A percentile compares a stretch with the other conserved stretches of the same genome.
phyloP scores from a whole-genome alignment of 1,140 invertebrate species.

The Cyrtorhinus lividipennis region DNA sequence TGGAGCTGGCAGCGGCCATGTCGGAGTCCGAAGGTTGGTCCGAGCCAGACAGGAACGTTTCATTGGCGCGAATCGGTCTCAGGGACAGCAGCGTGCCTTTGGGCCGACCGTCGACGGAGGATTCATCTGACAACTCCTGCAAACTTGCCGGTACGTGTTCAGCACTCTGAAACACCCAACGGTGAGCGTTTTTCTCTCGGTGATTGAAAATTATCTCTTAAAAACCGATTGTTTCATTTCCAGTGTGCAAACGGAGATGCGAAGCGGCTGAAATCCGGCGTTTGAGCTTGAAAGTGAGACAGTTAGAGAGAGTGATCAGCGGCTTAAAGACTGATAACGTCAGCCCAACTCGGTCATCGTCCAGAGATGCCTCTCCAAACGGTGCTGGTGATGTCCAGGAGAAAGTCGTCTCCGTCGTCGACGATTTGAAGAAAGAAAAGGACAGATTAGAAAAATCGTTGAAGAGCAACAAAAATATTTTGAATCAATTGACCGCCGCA shows the following conservation, averaged over 20 bases:
- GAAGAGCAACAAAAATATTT: background rate
- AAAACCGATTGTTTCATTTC: background rate
- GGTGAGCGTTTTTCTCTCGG: too few species aligned
- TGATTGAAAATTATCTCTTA: too few species aligned
- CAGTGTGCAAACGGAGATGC: background rate
- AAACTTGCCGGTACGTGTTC: background rate
- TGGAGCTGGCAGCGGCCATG: background rate
- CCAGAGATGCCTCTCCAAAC: background rate
- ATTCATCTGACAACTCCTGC: background rate
- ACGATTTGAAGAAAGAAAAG: background rate
- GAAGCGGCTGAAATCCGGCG: background rate
- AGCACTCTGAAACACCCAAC: too few species aligned
- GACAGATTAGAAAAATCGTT: background rate
- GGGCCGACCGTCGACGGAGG: background rate
- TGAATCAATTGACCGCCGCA: background rate
- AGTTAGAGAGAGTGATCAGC: background rate
- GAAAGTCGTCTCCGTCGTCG: background rate
- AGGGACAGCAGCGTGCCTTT: slow-evolving; percentile 28
- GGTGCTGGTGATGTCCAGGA: background rate
- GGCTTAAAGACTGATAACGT: background rate
- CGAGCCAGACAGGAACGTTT: slow-evolving; percentile 65
- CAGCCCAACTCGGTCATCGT: background rate
- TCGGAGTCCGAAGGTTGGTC: slow-evolving; percentile 73
- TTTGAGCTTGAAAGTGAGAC: background rate
- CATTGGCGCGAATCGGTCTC: slow-evolving; percentile 57